Evolutionary conservation across 2,888 invertebrate species (phyloP).

Genomic region (Spodoptera littoralis): DNA sequence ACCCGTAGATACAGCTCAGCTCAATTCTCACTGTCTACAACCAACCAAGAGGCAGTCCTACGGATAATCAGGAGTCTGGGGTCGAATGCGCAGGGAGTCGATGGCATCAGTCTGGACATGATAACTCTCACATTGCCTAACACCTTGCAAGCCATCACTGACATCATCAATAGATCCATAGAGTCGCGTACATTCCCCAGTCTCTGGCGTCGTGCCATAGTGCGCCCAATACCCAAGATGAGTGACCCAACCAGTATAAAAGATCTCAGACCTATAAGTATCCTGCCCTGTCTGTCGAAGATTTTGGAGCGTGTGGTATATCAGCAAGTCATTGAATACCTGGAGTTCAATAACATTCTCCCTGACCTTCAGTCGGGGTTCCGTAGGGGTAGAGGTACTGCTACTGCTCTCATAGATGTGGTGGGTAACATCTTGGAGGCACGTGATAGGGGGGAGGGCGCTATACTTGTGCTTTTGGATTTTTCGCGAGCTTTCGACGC

Average conservation of each 20-base stretch:
- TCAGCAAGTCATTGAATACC: background rate
- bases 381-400: background rate
- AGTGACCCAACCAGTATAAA: background rate
- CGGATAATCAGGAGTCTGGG: constrained; percentile 3
- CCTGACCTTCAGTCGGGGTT: constrained; percentile 1
- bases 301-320: constrained; percentile 4
- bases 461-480: too few relatives aligned
- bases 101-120: constrained; percentile 10
- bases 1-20: background rate
- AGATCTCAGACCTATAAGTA: constrained; percentile 4
- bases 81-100: constrained; percentile 4
- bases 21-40: background rate
- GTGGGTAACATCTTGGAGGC: too few relatives aligned
- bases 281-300: constrained; percentile 6
- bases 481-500: too few relatives aligned
- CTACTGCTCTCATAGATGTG: background rate
- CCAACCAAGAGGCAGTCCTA: background rate
- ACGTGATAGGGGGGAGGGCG: too few relatives aligned
- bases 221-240: background rate
- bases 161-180: constrained; percentile 4
- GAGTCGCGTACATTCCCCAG: constrained; percentile 1
- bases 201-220: constrained; percentile 1
- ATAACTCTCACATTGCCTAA: constrained; percentile 1
- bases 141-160: constrained; percentile 3
- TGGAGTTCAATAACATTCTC: background rate